A percentile compares a stretch with the other conserved stretches of the same genome.
Conservation (phyloP, 2,797 vertebrate genomes). For the Neosilurus hyrtlii region DNA sequence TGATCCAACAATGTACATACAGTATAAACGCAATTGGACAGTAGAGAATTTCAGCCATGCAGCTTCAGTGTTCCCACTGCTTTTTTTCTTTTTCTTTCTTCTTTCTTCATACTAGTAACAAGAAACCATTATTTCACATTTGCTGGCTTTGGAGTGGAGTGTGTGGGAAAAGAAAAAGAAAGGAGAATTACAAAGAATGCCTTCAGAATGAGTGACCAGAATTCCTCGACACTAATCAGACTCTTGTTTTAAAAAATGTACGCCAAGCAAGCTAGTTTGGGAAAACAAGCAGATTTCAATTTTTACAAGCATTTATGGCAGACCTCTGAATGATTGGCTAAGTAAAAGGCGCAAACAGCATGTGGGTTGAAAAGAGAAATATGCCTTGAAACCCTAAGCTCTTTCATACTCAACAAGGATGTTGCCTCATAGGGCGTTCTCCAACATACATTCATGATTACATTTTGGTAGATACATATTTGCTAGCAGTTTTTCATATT, state of each 20-base stretch:
- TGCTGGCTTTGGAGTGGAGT: neutral
- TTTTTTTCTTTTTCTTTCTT: neutral
- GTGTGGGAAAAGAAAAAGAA: neutral
- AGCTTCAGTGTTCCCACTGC: neutral
- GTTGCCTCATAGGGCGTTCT: neutral
- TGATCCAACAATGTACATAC: neutral
- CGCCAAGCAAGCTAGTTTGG: neutral
- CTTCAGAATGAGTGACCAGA: constrained; percentile 4
- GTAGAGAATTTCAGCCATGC: neutral
- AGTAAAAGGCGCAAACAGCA: neutral
- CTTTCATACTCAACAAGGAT: neutral
- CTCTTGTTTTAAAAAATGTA: neutral
- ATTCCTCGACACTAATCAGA: constrained; percentile 2
- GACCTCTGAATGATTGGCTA: neutral
- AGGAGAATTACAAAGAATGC: neutral
- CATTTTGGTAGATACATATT: neutral
- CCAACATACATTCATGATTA: neutral
- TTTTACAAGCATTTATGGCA: neutral
- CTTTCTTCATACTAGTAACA: no score
- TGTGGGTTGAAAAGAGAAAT: neutral
- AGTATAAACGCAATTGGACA: neutral
- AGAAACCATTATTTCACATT: neutral
- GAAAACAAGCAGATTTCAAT: neutral
- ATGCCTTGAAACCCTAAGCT: neutral
- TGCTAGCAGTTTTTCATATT: neutral